These are phyloP conservation scores for Hemibagrus wyckioides DNA, from an alignment of 2,113 vertebrate species.

Conservation along the genomic window DNA sequence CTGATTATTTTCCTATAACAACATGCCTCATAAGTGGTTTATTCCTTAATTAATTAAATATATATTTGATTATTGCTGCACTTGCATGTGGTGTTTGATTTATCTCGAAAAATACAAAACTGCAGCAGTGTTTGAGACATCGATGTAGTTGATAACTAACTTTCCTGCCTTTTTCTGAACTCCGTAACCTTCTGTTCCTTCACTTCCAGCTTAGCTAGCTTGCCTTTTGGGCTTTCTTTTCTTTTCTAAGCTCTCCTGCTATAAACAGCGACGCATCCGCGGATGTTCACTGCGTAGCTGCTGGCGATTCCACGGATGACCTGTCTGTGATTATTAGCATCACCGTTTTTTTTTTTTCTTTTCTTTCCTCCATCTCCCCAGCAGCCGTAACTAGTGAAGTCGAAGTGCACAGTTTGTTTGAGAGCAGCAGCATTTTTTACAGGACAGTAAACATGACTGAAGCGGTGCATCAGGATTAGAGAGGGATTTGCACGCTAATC, in stretches of 20 bases:
- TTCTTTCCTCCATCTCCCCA: neutral
- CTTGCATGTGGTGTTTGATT: neutral
- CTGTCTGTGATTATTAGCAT: slow-evolving; percentile 20
- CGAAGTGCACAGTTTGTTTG: slow-evolving; percentile 30
- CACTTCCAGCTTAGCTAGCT: neutral
- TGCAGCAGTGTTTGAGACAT: neutral
- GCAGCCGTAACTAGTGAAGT: slow-evolving; percentile 12
- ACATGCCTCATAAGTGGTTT: neutral
- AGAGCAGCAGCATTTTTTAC: slow-evolving; percentile 51
- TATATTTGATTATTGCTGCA: neutral
- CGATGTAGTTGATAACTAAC: neutral
- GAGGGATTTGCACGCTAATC: slow-evolving; percentile 73
- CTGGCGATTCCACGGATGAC: neutral
- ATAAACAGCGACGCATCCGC: neutral
- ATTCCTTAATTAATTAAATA: neutral
- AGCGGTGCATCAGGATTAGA: slow-evolving; percentile 67
- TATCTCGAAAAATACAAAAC: too few relatives aligned
- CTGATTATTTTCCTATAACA: neutral
- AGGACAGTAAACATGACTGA: slow-evolving; percentile 62
- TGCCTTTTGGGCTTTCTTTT: neutral
- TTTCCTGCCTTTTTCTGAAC: neutral
- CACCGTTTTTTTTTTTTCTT: too few relatives aligned
- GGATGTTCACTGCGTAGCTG: neutral
- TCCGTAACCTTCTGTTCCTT: slow-evolving; percentile 14
- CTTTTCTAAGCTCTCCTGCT: neutral